phyloP scores from a whole-genome alignment of 2,797 vertebrate species.

The Siniperca obscura region DNA sequence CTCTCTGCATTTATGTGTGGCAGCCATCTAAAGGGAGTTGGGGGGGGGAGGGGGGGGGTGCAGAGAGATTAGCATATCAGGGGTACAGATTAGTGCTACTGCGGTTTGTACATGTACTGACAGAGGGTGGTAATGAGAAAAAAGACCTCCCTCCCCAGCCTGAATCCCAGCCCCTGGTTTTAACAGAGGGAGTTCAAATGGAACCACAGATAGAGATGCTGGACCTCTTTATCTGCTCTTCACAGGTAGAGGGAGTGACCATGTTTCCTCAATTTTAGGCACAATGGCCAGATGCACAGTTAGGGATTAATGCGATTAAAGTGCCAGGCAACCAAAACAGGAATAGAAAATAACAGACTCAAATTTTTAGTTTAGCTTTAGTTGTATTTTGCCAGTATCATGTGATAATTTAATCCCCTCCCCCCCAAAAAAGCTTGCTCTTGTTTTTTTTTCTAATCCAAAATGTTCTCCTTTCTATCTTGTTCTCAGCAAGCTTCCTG shows the following conservation, averaged over 20 bases:
- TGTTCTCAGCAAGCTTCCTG: conserved; percentile 19
- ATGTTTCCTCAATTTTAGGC: conserved; percentile 45
- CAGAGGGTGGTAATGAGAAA: conserved; percentile 82
- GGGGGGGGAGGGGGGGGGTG: conserved; percentile 20
- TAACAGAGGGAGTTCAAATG: conserved; percentile 72
- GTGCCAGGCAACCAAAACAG: conserved; percentile 12
- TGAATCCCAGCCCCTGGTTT: conserved; percentile 51
- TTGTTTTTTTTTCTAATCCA: neutral
- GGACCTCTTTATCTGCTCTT: conserved; percentile 72
- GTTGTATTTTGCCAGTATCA: neutral
- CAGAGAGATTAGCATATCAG: conserved; percentile 84
- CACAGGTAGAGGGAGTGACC: conserved; percentile 68
- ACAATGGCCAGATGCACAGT: conserved; percentile 46
- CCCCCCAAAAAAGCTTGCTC: neutral
- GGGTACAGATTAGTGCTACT: conserved; percentile 80
- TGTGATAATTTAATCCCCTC: neutral
- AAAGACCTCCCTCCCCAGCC: conserved; percentile 52
- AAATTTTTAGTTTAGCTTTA: neutral
- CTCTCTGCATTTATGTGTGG: conserved; percentile 75
- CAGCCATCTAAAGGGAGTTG: conserved; percentile 63
- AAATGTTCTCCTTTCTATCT: conserved; percentile 20
- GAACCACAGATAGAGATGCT: conserved; percentile 67
- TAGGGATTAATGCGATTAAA: conserved; percentile 58
- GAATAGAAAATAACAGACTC: conserved; percentile 18
- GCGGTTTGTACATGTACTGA: conserved; percentile 76